Conservation (phyloP, 2,797 vertebrate species). For the Brachymystax lenok region DNA sequence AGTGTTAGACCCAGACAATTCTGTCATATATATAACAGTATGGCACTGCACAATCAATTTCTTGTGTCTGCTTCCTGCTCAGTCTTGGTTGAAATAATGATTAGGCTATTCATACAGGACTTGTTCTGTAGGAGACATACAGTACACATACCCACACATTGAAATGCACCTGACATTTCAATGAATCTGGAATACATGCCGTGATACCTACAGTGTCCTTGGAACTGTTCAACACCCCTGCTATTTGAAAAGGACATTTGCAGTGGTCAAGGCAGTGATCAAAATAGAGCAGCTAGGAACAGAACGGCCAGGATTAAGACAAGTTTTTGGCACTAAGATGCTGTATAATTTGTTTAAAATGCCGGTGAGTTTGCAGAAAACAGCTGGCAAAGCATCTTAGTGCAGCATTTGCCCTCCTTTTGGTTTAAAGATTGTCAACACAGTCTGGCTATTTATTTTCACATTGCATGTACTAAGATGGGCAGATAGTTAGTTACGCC, state of each 20-base stretch:
- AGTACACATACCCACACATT: not conserved
- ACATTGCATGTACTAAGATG: not conserved
- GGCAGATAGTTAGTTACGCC: not conserved
- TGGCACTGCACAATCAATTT: too few relatives aligned
- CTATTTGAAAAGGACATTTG: slow-evolving; percentile 1
- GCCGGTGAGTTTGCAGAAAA: not conserved
- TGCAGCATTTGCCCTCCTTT: not conserved
- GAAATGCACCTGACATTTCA: not conserved
- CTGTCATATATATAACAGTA: too few relatives aligned
- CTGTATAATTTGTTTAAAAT: not conserved
- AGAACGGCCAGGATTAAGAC: not conserved
- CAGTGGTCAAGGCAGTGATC: not conserved
- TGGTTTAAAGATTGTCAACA: not conserved
- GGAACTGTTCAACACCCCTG: not conserved
- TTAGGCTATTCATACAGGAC: not conserved
- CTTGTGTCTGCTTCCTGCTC: not conserved
- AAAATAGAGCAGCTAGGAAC: not conserved
- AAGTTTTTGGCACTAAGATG: not conserved
- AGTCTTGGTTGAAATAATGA: not conserved
- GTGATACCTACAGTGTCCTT: not conserved
- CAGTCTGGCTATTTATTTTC: not conserved
- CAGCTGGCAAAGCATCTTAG: not conserved
- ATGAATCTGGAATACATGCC: slow-evolving; percentile 1
- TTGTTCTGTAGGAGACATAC: not conserved
- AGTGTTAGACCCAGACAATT: too few relatives aligned